These are phyloP conservation scores for Hemithea aestivaria DNA, from an alignment of 2,888 invertebrate genomes.

Conservation along the genomic window DNA sequence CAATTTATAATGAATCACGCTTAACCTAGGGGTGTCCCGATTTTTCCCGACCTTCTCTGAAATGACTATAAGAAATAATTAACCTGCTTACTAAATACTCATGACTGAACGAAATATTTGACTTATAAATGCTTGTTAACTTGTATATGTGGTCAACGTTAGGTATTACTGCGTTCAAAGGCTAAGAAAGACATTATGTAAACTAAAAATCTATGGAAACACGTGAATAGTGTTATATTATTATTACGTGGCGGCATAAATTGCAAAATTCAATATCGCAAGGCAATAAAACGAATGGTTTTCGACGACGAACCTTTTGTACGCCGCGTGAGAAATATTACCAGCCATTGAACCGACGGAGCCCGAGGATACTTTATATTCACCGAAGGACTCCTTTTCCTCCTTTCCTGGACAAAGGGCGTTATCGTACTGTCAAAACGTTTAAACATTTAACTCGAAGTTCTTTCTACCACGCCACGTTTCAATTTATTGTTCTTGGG, in stretches of 20 bases:
- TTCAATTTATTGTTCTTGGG: conserved; percentile 17
- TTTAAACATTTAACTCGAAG: conserved; percentile 14
- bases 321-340: conserved; percentile 53
- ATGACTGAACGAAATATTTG: conserved; percentile 32
- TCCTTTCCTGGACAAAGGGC: conserved; percentile 44
- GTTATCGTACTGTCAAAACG: conserved; percentile 16
- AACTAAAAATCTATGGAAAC: too few species aligned
- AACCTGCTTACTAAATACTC: too few species aligned
- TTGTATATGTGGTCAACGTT: too few species aligned
- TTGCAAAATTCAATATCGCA: conserved; percentile 63
- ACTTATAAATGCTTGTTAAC: conserved; percentile 29
- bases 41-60: conserved; percentile 37
- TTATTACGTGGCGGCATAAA: conserved; percentile 49
- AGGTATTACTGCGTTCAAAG: too few species aligned
- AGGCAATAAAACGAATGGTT: conserved; percentile 61
- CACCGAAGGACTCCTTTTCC: conserved; percentile 50
- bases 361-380: conserved; percentile 53
- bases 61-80: too few species aligned
- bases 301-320: conserved; percentile 54
- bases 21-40: too few species aligned
- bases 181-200: too few species aligned
- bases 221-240: too few species aligned
- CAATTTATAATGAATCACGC: too few species aligned
- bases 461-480: conserved; percentile 9
- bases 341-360: conserved; percentile 43